These are phyloP conservation scores for Drosophila bunnanda DNA, from an alignment of 2,888 invertebrate species.

Conservation along the genomic window DNA sequence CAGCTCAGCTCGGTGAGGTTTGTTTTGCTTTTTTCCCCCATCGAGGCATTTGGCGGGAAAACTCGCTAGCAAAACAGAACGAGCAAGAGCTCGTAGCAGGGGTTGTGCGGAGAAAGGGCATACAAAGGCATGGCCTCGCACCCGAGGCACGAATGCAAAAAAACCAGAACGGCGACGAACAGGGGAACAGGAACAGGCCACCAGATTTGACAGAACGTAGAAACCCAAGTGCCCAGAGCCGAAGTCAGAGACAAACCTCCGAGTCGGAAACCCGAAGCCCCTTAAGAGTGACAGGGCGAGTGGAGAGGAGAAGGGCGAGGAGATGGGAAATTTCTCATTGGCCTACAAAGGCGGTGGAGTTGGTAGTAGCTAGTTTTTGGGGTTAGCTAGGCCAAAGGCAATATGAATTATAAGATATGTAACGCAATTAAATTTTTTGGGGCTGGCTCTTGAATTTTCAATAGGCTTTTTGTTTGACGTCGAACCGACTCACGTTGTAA, in stretches of 20 bases:
- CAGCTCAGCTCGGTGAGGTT: slow-evolving; percentile 12
- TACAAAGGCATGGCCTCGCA: slow-evolving; percentile 40
- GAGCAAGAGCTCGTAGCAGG: slow-evolving; percentile 42
- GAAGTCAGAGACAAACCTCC: slow-evolving; percentile 35
- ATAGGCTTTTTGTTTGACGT: too few species aligned
- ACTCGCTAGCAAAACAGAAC: slow-evolving; percentile 72
- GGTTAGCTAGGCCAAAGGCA: not conserved
- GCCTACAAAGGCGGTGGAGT: slow-evolving; percentile 4
- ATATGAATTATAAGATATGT: too few species aligned
- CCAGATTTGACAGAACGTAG: slow-evolving; percentile 47
- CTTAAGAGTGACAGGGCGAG: slow-evolving; percentile 2
- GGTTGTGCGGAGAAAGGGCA: not conserved
- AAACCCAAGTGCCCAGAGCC: slow-evolving; percentile 41
- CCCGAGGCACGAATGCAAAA: slow-evolving; percentile 66
- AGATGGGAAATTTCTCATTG: slow-evolving; percentile 3
- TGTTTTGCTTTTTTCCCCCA: slow-evolving; percentile 44
- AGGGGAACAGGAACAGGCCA: slow-evolving; percentile 70
- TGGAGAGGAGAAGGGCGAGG: not conserved
- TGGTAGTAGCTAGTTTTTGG: not conserved
- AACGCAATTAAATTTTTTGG: too few species aligned
- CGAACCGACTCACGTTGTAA: too few species aligned
- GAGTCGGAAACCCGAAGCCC: slow-evolving; percentile 40
- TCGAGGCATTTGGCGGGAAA: slow-evolving; percentile 75
- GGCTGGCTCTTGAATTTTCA: too few species aligned
- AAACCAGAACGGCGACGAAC: slow-evolving; percentile 69